Base-by-base conservation (phyloP, 1,140 invertebrate species). In the Drosophila repletoides region DNA sequence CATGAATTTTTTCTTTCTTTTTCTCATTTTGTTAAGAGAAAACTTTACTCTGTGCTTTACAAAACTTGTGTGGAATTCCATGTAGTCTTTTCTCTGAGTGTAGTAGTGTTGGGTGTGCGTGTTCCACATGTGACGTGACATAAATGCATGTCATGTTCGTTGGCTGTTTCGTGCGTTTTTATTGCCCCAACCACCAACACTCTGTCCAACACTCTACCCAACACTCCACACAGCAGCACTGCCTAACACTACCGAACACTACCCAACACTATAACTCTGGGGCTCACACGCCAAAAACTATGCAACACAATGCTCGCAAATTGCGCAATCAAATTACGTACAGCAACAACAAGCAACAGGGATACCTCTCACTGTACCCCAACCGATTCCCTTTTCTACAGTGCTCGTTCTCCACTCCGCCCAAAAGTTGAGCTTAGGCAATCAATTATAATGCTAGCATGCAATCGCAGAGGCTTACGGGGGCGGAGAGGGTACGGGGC, bases 131-230 rank as follows among this genome's bases (percentile, higher is more conserved):
- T 86, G 80, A 86, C 88, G 88, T 89, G 88, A 89, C 88, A 89
- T 89, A 89, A 89, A 89, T 88, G 88, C 88, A 89, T 89, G 88
- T 89, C 88, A 81, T 89, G 79, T 84, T 80, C 69, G 80, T 75
- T 84, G 70, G 66, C 80, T 67, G 79, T 86, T 79, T 64, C 79
- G 80, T 84, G 70, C 60, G 60, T 60, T 67, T 49, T 45, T 67
- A 36, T 52, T 29, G 52, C 67, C 38, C 49, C 36, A 21, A 41
- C 31, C 28, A 41, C n/a, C 31, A 33, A 9, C n/a, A n/a, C n/a
- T n/a, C n/a, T n/a, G n/a, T n/a, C n/a, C n/a, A n/a, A n/a, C n/a
- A n/a, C n/a, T n/a, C n/a, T n/a, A 17, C 19, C 48, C 10, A 29
- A 51, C 49, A 19, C 46, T 46, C 48, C 34, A 49, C n/a, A 14